phyloP scores from a whole-genome alignment of 2,113 vertebrate genomes.

The Rhea pennata region DNA sequence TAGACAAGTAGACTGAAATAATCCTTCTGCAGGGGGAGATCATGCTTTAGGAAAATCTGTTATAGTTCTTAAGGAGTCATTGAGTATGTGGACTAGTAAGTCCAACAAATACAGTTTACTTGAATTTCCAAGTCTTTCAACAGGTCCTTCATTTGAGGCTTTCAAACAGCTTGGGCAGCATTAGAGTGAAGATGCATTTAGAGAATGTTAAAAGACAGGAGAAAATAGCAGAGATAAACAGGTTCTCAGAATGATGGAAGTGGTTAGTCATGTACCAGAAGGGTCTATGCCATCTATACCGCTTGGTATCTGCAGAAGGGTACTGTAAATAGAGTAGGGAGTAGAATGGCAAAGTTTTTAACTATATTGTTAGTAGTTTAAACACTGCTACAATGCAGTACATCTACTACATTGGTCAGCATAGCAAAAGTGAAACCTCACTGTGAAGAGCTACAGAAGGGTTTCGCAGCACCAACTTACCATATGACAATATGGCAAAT shows the following conservation, averaged over 20 bases:
- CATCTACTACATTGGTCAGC: not conserved
- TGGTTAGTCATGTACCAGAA: not conserved
- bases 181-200: not conserved
- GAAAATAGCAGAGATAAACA: not conserved
- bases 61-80: not conserved
- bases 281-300: not conserved
- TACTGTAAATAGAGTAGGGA: not conserved
- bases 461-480: not conserved
- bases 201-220: not conserved
- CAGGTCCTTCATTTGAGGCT: not conserved
- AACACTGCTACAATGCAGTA: not conserved
- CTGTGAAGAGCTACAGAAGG: not conserved
- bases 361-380: no score
- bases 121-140: not conserved
- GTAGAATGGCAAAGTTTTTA: not conserved
- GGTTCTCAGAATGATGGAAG: not conserved
- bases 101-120: not conserved
- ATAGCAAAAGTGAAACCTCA: not conserved
- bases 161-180: not conserved
- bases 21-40: not conserved
- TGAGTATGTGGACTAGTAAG: not conserved
- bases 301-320: not conserved
- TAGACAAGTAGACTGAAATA: not conserved
- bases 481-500: not conserved
- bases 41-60: not conserved